Evolutionary conservation across 1,140 invertebrate genomes (phyloP).

Genomic region (Drosophila orosa): DNA sequence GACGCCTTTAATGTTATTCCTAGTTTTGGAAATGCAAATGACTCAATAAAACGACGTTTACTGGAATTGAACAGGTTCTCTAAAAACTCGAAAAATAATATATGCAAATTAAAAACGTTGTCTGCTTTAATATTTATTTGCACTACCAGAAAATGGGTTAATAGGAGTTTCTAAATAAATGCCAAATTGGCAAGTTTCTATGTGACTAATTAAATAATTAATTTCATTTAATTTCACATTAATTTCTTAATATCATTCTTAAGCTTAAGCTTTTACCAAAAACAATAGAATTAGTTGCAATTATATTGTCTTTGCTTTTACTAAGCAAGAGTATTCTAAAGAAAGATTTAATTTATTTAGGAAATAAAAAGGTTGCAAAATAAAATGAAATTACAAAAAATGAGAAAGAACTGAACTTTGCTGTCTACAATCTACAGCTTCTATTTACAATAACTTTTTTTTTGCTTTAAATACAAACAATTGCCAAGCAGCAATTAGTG

Average conservation of each 20-base stretch:
- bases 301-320: too few relatives aligned
- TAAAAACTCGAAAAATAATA: neutral
- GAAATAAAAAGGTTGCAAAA: neutral
- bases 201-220: too few relatives aligned
- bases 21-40: neutral
- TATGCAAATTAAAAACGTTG: neutral
- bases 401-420: neutral
- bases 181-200: neutral
- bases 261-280: too few relatives aligned
- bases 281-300: too few relatives aligned
- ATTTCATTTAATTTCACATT: too few relatives aligned
- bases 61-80: conserved; percentile 1
- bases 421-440: neutral
- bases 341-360: neutral
- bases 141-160: neutral
- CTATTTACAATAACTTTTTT: neutral
- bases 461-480: neutral
- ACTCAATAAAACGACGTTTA: neutral
- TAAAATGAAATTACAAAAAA: neutral
- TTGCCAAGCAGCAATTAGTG: neutral
- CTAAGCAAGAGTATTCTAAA: neutral
- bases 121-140: neutral
- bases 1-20: neutral
- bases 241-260: neutral
- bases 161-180: neutral